Percentiles rank a stretch among this genome's conserved stretches.
Evolutionary conservation across 2,888 invertebrate species (phyloP).

Genomic region (Harmothoe impar): DNA sequence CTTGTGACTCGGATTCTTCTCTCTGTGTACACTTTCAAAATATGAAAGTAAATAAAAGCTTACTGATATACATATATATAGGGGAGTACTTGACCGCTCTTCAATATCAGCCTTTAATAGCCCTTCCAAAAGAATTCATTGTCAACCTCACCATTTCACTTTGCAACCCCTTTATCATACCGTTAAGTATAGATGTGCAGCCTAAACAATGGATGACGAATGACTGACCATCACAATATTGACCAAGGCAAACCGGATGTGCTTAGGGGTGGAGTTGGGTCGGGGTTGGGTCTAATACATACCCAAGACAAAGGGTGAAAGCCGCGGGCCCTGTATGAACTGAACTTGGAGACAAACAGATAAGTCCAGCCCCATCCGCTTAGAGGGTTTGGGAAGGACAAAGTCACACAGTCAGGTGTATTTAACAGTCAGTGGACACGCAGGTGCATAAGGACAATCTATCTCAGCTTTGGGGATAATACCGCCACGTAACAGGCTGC

Average conservation of each 20-base stretch:
- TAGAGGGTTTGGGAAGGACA: neutral
- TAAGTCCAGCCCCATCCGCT: slow-evolving; percentile 11
- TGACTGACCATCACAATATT: neutral
- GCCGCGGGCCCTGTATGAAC: neutral
- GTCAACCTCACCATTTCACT: no score
- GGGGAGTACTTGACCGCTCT: no score
- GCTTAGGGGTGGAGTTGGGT: neutral
- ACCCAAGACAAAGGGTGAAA: neutral
- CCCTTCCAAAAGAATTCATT: no score
- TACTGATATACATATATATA: no score
- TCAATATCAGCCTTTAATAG: no score
- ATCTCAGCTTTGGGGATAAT: neutral
- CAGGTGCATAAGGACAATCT: neutral
- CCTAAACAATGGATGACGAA: neutral
- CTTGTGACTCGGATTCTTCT: no score
- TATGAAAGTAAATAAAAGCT: no score
- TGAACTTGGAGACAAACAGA: slow-evolving; percentile 13
- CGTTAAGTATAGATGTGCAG: no score
- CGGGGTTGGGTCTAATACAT: neutral
- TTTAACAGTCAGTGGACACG: neutral
- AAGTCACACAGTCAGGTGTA: neutral
- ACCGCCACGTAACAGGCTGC: neutral
- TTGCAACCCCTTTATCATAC: no score
- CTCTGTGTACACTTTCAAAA: no score
- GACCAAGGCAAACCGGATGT: neutral